Base-by-base conservation (phyloP, 2,797 vertebrate species). In the Alauda arvensis region DNA sequence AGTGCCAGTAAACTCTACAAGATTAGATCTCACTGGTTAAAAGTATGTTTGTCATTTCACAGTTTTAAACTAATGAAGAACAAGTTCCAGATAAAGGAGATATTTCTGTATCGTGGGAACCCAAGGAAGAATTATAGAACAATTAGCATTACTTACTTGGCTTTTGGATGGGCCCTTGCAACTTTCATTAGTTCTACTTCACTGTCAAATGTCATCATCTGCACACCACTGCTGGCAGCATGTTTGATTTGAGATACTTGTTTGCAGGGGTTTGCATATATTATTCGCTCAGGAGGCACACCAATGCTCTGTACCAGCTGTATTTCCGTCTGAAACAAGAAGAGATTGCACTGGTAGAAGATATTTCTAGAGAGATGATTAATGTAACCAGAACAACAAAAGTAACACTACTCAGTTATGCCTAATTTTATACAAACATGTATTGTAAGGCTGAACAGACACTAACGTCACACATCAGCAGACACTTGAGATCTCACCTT, bases 121-220 rank as follows among this genome's bases (percentile, higher is more conserved):
- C 5, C 43, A 55, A 43, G 55, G 29, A 80, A 77, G n/a, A 87
- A 76, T 60, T 66, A 56, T 0, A 46, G 15, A 81, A 57, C 63
- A 83, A 60, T 62, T 26, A 83, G 39, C 60, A 31, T 26, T 93
- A 94, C 98, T 98, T 96, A 99, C 99, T 99, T 99, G 90, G 99
- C 98, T 94, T 98, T 98, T 34, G 98, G 98, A 88, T 99, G 99
- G 82, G 97, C 97, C 77, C 98, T 98, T 83, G 99, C 98, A 68
- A 99, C 98, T 97, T 99, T 99, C 98, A 98, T 97, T 87, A 99
- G 94, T 65, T 99, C 99, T 68, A 99, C 98, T 90, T 99, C 99
- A 23, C 98, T 99, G 89, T 99, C 99, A 95, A 99, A 99, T 14
- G 99, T 99, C 99, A 99, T 99, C 98, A 99, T 99, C 96, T 98